Evolutionary conservation across 2,113 vertebrate species (phyloP), one percentile per base, ranked within the genome.

Genomic region (Orycteropus afer): DNA sequence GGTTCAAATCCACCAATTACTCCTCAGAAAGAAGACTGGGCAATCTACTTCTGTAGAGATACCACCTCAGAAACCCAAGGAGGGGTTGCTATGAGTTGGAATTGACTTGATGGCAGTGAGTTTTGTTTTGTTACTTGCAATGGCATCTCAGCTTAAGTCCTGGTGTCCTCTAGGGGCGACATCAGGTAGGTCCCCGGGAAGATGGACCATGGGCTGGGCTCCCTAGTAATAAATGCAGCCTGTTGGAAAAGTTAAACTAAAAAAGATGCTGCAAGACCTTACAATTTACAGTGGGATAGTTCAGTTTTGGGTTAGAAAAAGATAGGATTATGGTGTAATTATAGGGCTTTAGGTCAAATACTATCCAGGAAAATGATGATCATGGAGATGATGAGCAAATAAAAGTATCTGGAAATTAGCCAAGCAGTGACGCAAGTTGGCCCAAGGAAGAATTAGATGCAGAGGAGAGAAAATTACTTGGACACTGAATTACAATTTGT

Each of bases 141-240:
- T 27, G 34, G 77, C 0, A 0, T 55, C 42, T 23, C n/a, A 17
- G 78, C 25, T 2, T 0, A 4, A 1, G 25, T n/a, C 79, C 78
- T 17, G 9, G 53, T 5, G 10, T 42, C 32, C 11, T 10, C 18
- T 11, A 45, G 3, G 34, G 7, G n/a, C 22, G 34, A 22, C 42
- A 8, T 2, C 2, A 11, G 45, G 40, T 15, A 47, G 57, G 37
- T 25, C 9, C 27, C 51, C 40, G 47, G 80, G 51, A 22, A 51
- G 8, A n/a, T 1, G 8, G 61, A 34, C 65, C 37, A 5, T 5
- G 0, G n/a, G 17, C 1, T n/a, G 20, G 49, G 45, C 12, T 32
- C 47, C 1, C 15, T 2, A 34, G 37, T 12, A 20, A 3, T 9
- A 1, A 27, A n/a, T 2, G 32, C 3, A 9, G n/a, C 27, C 42